A percentile compares a stretch with the other conserved stretches of the same genome.
Evolutionary conservation across 1,140 invertebrate species (phyloP).

Genomic region (Caenorhabditis remanei): DNA sequence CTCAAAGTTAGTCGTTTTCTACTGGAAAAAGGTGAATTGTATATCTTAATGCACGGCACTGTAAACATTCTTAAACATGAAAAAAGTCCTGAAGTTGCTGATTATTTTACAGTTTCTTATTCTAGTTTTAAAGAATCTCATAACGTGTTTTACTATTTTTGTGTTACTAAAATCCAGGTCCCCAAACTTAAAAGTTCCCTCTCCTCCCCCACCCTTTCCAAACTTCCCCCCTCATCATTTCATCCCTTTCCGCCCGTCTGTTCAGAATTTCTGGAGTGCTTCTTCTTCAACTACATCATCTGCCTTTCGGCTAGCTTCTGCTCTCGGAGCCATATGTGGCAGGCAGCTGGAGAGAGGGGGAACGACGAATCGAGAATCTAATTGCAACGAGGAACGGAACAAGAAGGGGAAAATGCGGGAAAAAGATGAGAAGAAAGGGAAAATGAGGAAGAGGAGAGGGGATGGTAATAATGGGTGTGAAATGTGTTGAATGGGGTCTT

Average conservation of each 20-base stretch:
- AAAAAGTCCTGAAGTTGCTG: no score
- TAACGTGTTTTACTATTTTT: no score
- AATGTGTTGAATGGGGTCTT: background rate
- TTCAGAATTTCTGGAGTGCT: slow-evolving; percentile 28
- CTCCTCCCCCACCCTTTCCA: background rate
- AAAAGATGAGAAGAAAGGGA: background rate
- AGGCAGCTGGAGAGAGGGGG: background rate
- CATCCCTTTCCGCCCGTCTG: background rate
- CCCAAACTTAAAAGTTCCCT: no score
- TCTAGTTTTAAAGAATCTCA: no score
- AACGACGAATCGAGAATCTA: background rate
- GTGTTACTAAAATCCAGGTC: background rate
- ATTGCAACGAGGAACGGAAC: slow-evolving; percentile 7
- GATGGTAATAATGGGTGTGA: background rate
- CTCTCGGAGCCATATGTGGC: slow-evolving; percentile 11
- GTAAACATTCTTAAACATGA: no score
- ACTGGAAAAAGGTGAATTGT: no score
- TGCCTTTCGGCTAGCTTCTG: background rate
- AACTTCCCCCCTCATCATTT: background rate
- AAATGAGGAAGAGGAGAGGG: no score
- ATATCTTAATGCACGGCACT: no score
- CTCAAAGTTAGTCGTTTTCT: no score
- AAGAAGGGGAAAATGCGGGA: background rate
- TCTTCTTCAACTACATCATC: background rate
- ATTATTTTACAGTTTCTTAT: no score